Conservation (phyloP, 2,113 vertebrate species). For the Dendropsophus ebraccatus region DNA sequence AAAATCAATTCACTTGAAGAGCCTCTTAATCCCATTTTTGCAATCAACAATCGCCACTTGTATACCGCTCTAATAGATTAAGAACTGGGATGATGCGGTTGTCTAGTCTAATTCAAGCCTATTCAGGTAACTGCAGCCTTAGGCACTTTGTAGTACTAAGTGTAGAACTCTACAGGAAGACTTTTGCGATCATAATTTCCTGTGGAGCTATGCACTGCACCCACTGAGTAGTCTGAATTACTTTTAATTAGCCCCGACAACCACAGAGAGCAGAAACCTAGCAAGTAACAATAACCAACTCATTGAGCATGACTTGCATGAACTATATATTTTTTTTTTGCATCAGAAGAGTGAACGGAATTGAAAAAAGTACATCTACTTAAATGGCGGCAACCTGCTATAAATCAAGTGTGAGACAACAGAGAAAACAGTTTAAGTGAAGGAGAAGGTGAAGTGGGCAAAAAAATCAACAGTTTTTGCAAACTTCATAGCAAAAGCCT, state of each 20-base stretch:
- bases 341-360: conserved; percentile 70
- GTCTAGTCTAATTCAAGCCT: conserved; percentile 98
- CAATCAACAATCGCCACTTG: conserved; percentile 99
- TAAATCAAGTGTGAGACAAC: conserved; percentile 81
- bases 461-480: conserved; percentile 71
- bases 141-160: conserved; percentile 97
- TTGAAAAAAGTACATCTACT: conserved; percentile 79
- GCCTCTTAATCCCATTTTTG: conserved; percentile 98
- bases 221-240: conserved; percentile 88
- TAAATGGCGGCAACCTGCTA: conserved; percentile 77
- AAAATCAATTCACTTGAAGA: conserved; percentile 99
- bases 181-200: conserved; percentile 99
- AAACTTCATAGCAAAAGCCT: conserved; percentile 76
- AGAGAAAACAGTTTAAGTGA: conserved; percentile 74
- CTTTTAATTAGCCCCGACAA: conserved; percentile 99
- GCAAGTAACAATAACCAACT: conserved; percentile 94
- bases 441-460: conserved; percentile 70
- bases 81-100: conserved; percentile 97
- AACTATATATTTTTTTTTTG: conserved; percentile 73
- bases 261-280: conserved; percentile 96
- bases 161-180: conserved; percentile 94
- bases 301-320: conserved; percentile 91
- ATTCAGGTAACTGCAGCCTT: conserved; percentile 91
- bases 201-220: conserved; percentile 88
- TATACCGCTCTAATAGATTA: conserved; percentile 95